Percentiles rank a stretch among this genome's conserved stretches.
phyloP scores from a whole-genome alignment of 92 coral and sea anemone genomes.

The Isaurus tuberculatus region DNA sequence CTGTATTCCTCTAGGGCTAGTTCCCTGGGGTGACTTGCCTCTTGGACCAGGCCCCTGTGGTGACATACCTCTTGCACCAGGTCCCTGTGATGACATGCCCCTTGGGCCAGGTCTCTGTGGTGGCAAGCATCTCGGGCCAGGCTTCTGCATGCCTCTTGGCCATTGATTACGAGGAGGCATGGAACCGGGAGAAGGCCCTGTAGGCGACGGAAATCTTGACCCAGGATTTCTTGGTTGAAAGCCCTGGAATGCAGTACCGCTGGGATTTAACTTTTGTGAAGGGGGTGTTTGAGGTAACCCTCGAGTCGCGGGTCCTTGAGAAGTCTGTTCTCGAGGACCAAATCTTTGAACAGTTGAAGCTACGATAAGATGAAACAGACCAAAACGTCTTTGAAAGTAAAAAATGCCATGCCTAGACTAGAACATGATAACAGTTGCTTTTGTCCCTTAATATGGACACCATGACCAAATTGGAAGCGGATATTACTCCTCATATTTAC shows the following conservation, averaged over 20 bases:
- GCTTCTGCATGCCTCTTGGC: not conserved
- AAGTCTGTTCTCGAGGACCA: slow-evolving; percentile 2
- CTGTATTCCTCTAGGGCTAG: not conserved
- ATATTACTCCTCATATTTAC: no score
- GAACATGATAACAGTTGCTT: no score
- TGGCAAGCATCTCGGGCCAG: not conserved
- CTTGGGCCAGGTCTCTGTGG: not conserved
- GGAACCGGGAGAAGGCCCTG: not conserved
- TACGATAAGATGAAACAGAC: not conserved
- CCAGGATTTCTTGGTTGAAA: slow-evolving; percentile 5
- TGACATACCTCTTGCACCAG: not conserved
- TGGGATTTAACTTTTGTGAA: not conserved
- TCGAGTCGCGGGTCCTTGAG: not conserved
- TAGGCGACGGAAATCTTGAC: not conserved
- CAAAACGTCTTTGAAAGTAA: no score
- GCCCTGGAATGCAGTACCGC: slow-evolving; percentile 4
- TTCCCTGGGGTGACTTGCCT: not conserved
- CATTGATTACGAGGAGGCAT: not conserved
- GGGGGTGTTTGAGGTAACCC: not conserved
- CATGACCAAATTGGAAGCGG: no score
- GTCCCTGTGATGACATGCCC: not conserved
- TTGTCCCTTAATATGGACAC: no score
- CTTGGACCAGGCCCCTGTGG: not conserved
- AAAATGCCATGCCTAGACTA: no score
- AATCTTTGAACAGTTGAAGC: not conserved